A percentile compares a stretch with the other conserved stretches of the same genome.
Evolutionary conservation across 2,797 vertebrate genomes (phyloP).

Genomic region (Pseudomugil gertrudae): DNA sequence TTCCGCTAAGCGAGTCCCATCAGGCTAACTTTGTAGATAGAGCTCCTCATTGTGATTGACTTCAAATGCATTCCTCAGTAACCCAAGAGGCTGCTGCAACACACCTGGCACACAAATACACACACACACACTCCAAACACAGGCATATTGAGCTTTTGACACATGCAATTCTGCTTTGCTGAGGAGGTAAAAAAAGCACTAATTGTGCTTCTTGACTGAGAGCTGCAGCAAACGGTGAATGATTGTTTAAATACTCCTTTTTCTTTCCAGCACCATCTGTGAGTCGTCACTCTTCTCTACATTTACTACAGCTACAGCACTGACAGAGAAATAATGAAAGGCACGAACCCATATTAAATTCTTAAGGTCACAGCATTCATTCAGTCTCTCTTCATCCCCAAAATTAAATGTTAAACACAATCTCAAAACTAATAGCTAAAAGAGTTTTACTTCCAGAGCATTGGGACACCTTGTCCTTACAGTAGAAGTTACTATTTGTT

Average conservation of each 20-base stretch:
- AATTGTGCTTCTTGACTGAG: slow-evolving; percentile 69
- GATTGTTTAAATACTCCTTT: slow-evolving; percentile 70
- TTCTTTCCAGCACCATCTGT: slow-evolving; percentile 66
- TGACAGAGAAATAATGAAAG: slow-evolving; percentile 13
- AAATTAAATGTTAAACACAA: neutral
- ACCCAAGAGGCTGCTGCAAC: slow-evolving; percentile 62
- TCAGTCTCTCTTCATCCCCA: neutral
- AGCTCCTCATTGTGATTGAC: slow-evolving; percentile 70
- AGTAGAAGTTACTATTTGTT: neutral
- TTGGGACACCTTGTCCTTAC: no score
- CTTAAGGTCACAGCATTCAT: neutral
- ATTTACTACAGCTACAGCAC: slow-evolving; percentile 18
- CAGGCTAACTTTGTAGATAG: slow-evolving; percentile 58
- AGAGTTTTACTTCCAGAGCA: neutral
- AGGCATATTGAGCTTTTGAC: slow-evolving; percentile 18
- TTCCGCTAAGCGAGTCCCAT: slow-evolving; percentile 52
- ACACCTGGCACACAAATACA: slow-evolving; percentile 28
- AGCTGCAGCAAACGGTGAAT: slow-evolving; percentile 64
- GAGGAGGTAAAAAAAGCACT: slow-evolving; percentile 54
- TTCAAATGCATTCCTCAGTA: slow-evolving; percentile 76
- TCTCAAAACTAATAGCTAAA: neutral
- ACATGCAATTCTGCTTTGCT: slow-evolving; percentile 33
- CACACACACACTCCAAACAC: slow-evolving; percentile 7
- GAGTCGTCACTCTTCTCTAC: slow-evolving; percentile 50
- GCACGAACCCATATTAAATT: neutral